Evolutionary conservation across 2,113 vertebrate genomes (phyloP).

Genomic region (Oryzias melastigma): DNA sequence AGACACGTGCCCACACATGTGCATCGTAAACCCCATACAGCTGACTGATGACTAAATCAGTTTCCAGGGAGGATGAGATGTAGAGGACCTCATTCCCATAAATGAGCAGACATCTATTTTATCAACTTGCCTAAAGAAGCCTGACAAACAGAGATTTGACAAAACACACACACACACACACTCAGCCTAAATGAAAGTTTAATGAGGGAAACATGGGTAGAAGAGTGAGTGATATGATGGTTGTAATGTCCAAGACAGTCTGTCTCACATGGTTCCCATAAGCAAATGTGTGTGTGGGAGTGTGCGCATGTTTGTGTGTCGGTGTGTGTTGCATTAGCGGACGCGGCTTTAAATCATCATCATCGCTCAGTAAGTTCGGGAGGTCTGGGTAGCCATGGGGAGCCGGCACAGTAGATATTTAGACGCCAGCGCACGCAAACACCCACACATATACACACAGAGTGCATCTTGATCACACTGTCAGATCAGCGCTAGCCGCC

Average conservation of each 20-base stretch:
- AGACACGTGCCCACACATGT: constrained; percentile 47
- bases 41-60: constrained; percentile 67
- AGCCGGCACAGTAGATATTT: constrained; percentile 37
- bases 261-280: constrained; percentile 89
- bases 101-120: constrained; percentile 50
- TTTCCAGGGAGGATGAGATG: constrained; percentile 23
- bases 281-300: constrained; percentile 46
- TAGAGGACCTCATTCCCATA: constrained; percentile 45
- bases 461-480: constrained; percentile 89
- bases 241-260: constrained; percentile 81
- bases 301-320: constrained; percentile 8
- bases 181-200: constrained; percentile 57
- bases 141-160: constrained; percentile 22
- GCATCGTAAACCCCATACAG: constrained; percentile 20
- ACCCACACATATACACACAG: constrained; percentile 58
- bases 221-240: constrained; percentile 62
- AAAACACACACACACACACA: constrained; percentile 23
- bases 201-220: constrained; percentile 56
- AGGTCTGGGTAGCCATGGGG: constrained; percentile 11
- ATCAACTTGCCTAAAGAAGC: constrained; percentile 53
- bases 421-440: constrained; percentile 45
- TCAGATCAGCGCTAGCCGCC: constrained; percentile 74
- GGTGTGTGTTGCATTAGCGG: constrained; percentile 42
- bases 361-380: constrained; percentile 34
- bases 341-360: constrained; percentile 74